Percentiles rank a stretch among this genome's conserved stretches.
Evolutionary conservation across 2,113 vertebrate genomes (phyloP).

Genomic region (Litocranius walleri): DNA sequence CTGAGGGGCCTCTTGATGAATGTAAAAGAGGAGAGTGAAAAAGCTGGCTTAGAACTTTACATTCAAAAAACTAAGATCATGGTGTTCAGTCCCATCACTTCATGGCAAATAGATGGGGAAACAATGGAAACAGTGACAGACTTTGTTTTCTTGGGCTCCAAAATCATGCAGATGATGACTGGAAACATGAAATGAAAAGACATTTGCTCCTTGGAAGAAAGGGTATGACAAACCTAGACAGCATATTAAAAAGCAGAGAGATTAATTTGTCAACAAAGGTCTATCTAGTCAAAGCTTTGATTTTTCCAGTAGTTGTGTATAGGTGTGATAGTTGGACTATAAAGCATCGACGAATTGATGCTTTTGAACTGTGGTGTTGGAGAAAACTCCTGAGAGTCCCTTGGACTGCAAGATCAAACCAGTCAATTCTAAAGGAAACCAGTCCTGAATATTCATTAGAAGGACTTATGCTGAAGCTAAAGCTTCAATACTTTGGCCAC

Average conservation of each 20-base stretch:
- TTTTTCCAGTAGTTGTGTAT: neutral
- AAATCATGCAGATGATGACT: neutral
- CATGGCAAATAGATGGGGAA: neutral
- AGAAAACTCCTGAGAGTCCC: neutral
- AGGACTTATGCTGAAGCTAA: neutral
- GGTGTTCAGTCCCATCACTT: neutral
- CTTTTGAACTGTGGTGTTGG: neutral
- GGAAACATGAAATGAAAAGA: neutral
- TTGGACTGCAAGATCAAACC: neutral
- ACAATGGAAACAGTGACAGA: neutral
- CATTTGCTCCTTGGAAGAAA: neutral
- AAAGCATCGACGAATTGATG: accelerated
- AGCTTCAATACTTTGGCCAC: neutral
- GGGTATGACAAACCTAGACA: neutral
- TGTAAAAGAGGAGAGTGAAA: neutral
- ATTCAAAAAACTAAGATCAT: neutral
- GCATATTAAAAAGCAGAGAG: neutral
- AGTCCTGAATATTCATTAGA: neutral
- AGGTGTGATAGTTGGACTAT: neutral
- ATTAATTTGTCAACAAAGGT: neutral
- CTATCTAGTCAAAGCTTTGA: neutral
- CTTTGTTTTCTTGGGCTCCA: neutral
- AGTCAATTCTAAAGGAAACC: neutral
- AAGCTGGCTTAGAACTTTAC: neutral
- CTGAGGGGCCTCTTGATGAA: neutral